Base-by-base conservation (phyloP, 2,113 vertebrate genomes). In the Amia ocellicauda region DNA sequence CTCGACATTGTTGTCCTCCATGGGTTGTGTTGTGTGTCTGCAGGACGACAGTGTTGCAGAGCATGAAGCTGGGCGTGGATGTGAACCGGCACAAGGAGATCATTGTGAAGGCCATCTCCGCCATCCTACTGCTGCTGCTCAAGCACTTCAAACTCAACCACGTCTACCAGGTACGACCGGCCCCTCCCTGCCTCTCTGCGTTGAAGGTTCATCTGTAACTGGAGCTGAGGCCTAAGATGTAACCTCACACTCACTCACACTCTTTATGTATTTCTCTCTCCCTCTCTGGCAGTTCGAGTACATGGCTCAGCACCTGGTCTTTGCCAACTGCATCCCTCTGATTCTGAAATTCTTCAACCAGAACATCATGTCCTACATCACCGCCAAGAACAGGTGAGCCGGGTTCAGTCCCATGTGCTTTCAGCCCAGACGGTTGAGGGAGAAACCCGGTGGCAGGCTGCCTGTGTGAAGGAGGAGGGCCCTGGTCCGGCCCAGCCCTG, bases 291-390 rank as follows among this genome's bases (percentile, higher is more conserved):
- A 98, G 97, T 98, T 99, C 80, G 97, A 99, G 75, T 97, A 96
- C 83, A 98, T 99, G 95, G 94, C 97, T 58, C 96, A 99, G 74
- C 97, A 99, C 61, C 78, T 99, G 74, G 97, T 99, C 54, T 99
- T 99, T 65, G 97, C 97, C 71, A 99, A 99, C 85, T 99, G 97
- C 73, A 99, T 99, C 73, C 97, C 97, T 0, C 92, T 99, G 82
- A 98, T 99, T 69, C 85, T 99, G 16, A 99, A 99, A 88, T 99
- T 99, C 85, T 99, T 98, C 89, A 99, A 99, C 87, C 97, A 99
- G 85, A 99, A 98, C 84, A 98, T 99, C 78, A 99, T 98, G 94
- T 98, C 97, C 17, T 99, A 99, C 80, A 98, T 99, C 84, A 98
- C 95, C 23, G 97, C 97, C 64, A 99, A 98, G 81, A 99, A 98